Base-by-base conservation (phyloP, 2,797 vertebrate genomes). In the Schizothorax lantsangensis region DNA sequence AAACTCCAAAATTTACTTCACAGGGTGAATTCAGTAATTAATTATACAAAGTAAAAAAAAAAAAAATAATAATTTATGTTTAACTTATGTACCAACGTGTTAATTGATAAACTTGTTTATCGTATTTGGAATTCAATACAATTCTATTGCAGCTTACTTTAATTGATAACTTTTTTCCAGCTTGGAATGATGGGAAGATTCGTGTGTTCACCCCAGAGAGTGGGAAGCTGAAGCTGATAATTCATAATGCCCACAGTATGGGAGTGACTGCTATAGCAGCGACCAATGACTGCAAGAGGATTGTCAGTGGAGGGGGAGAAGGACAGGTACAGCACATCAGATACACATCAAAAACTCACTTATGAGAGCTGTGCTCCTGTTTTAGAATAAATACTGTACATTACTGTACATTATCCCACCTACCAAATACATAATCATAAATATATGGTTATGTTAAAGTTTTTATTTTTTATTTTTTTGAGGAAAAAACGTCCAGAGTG, bases 161-260 rank as follows among this genome's bases (percentile, higher is more conserved):
- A 69, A 59, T 54, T 73, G 14, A 19, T n/a, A 17, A 17, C 23
- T 66, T 52, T 49, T 71, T 66, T 64, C 21, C 38, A 99, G 97
- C 94, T 0, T 98, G 97, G 97, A 94, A 96, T 3, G 97, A 98
- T 0, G 96, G 96, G 12, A 97, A 95, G 84, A 98, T 99, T 90
- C 96, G 96, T 0, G 91, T 96, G 86, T 97, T 97, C 73, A 93
- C 92, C 1, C 96, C 97, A 0, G 96, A 97, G 91, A 96, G 92
- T 0, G 98, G 97, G 10, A 92, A 81, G 2, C 91, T 95, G 77
- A 89, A 96, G 88, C 94, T 95, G 2, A 71, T 90, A 83, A 96
- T 97, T 83, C 90, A 95, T 84, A 92, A 95, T 0, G 97, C 97
- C 4, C 97, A 97, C 89, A 95, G 92, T 89, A 92, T 94, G 88